Conservation (phyloP, 1,140 invertebrate genomes). For the Drosophila kurseongensis region DNA sequence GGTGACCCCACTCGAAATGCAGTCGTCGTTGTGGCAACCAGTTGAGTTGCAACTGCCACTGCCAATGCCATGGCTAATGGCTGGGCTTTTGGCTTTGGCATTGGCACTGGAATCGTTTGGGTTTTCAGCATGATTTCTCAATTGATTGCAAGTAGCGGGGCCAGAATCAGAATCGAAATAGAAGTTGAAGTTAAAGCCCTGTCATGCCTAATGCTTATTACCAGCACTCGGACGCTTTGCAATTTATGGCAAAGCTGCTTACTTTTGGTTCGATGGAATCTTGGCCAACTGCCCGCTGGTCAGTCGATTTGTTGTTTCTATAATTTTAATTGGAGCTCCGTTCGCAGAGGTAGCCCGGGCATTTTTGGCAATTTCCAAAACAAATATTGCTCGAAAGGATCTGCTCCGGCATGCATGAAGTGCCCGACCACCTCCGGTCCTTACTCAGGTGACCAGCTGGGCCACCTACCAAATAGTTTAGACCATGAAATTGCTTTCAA, state of each 20-base stretch:
- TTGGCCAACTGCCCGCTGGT: constrained; percentile 35
- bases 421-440: background rate
- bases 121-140: constrained; percentile 71
- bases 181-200: constrained; percentile 5
- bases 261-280: constrained; percentile 4
- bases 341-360: constrained; percentile 4
- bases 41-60: constrained; percentile 44
- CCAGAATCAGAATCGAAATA: background rate
- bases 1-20: constrained; percentile 16
- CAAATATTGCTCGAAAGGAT: constrained; percentile 75
- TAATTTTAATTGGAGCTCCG: constrained; percentile 77
- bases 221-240: constrained; percentile 65
- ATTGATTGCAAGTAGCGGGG: constrained; percentile 53
- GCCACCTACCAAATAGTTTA: constrained; percentile 55
- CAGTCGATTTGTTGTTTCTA: constrained; percentile 75
- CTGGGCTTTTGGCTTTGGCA: constrained; percentile 26
- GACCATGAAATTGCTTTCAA: constrained; percentile 47
- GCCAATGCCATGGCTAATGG: constrained; percentile 39
- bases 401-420: constrained; percentile 32
- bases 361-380: constrained; percentile 78
- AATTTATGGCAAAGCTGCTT: constrained; percentile 68
- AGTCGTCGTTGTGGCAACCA: constrained; percentile 52
- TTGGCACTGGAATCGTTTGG: constrained; percentile 31
- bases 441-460: constrained; percentile 32
- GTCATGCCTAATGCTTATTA: constrained; percentile 71